Percentiles rank a stretch among this genome's conserved stretches.
phyloP scores from a whole-genome alignment of 2,113 vertebrate genomes.

The Neogobius melanostomus region DNA sequence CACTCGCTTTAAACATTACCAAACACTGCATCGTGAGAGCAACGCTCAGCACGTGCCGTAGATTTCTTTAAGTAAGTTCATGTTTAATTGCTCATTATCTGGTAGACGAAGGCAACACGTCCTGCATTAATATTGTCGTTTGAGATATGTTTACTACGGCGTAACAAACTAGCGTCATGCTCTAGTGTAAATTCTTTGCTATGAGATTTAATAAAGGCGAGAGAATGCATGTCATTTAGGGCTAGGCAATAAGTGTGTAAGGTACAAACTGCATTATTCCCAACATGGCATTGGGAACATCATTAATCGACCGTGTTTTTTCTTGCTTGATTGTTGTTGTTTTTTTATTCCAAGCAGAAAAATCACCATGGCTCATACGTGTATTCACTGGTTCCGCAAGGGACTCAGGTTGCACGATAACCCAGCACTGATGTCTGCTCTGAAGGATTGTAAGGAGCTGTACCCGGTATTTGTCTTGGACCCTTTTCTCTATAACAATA shows the following conservation, averaged over 20 bases:
- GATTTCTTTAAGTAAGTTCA: background rate
- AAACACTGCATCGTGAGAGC: constrained; percentile 22
- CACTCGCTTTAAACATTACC: constrained; percentile 30
- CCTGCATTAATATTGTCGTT: background rate
- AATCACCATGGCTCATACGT: constrained; percentile 60
- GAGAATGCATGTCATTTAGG: too few species aligned
- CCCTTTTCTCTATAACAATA: constrained; percentile 57
- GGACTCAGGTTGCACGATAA: constrained; percentile 78
- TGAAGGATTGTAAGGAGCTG: constrained; percentile 62
- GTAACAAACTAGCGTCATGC: background rate
- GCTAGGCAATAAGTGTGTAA: too few species aligned
- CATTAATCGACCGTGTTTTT: too few species aligned
- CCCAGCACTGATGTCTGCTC: constrained; percentile 62
- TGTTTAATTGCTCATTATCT: background rate
- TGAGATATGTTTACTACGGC: background rate
- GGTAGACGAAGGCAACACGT: background rate
- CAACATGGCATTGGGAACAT: background rate
- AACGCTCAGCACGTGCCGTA: background rate
- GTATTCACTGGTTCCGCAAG: constrained; percentile 79
- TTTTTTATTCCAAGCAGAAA: constrained; percentile 5
- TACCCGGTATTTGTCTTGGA: constrained; percentile 76
- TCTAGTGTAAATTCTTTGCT: too few species aligned
- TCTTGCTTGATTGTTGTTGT: too few species aligned
- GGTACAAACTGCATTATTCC: too few species aligned
- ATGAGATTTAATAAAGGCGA: too few species aligned